Base-by-base conservation (phyloP, 30 jellyfish, hydroid and myxozoan species). In the Sanderia malayensis region DNA sequence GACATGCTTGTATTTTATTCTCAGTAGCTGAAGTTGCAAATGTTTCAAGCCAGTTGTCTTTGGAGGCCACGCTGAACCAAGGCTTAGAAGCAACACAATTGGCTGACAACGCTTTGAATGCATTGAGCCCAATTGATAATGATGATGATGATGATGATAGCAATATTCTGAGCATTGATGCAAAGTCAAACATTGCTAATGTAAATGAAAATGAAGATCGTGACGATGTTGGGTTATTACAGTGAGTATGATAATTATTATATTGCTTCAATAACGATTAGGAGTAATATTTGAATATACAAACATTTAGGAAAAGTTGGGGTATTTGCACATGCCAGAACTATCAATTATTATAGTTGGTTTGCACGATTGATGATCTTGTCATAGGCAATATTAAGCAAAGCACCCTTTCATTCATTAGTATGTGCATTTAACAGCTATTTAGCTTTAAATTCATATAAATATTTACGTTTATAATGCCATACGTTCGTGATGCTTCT, bases 21-120 rank as follows among this genome's bases (percentile, higher is more conserved):
- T 13, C 45, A 62, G 88, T 49, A 0, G 46, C 80, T 0, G 88
- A 68, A 15, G 89, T 41, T 27, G 20, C 31, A 17, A 22, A 24
- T 4, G 72, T 29, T 18, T 55, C 61, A 19, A 49, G 52, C 19
- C 71, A 33, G 4, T 70, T 73, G 1, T 18, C 75, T 49, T 79
- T 79, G 83, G 91, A 79, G 49, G 91, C 74, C 4, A 67, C 92
- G 32, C 44, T 87, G 46, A 60, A 71, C 23, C 76, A 75, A 20
- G 94, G 96, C 19, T 53, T 87, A 6, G 84, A 76, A 67, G 96
- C 96, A 29, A 87, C 96, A 23, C 79, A 79, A 55, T 44, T 78
- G 20, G 96, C 96, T n/a, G 96, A 83, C 32, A 86, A 73, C 25
- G 96, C 96, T 30, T 49, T 78, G 49, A 76, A 58, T n/a, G 96